These are phyloP conservation scores for Tortrix viridana DNA, from an alignment of 2,888 invertebrate species.

Conservation along the genomic window DNA sequence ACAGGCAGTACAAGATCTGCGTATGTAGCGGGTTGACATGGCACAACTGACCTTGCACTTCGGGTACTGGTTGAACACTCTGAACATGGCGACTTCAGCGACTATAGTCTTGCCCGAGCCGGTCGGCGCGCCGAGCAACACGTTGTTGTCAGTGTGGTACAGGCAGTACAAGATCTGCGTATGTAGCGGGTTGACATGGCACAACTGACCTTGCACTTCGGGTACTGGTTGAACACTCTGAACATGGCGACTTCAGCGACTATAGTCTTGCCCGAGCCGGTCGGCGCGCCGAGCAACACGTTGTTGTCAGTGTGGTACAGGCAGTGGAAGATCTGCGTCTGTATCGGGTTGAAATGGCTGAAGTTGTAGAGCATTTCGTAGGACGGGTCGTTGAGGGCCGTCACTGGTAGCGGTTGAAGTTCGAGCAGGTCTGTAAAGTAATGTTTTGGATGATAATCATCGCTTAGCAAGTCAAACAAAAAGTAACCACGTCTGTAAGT, in stretches of 20 bases:
- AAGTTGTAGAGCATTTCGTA: constrained; percentile 95
- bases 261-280: constrained; percentile 99
- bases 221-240: constrained; percentile 92
- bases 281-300: constrained; percentile 97
- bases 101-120: no score
- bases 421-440: constrained; percentile 89
- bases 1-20: no score
- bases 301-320: constrained; percentile 97
- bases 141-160: constrained; percentile 97
- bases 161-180: constrained; percentile 98
- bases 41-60: no score
- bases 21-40: no score
- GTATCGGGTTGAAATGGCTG: constrained; percentile 98
- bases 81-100: no score
- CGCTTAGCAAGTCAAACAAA: no score
- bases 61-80: no score
- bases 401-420: constrained; percentile 94
- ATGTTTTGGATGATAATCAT: background rate
- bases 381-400: constrained; percentile 89
- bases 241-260: constrained; percentile 99
- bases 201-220: constrained; percentile 87
- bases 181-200: constrained; percentile 60
- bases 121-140: constrained; percentile 97
- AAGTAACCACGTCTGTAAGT: no score
- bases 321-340: constrained; percentile 98